phyloP scores from a whole-genome alignment of 2,888 invertebrate genomes.

The Brachyptera putata region DNA sequence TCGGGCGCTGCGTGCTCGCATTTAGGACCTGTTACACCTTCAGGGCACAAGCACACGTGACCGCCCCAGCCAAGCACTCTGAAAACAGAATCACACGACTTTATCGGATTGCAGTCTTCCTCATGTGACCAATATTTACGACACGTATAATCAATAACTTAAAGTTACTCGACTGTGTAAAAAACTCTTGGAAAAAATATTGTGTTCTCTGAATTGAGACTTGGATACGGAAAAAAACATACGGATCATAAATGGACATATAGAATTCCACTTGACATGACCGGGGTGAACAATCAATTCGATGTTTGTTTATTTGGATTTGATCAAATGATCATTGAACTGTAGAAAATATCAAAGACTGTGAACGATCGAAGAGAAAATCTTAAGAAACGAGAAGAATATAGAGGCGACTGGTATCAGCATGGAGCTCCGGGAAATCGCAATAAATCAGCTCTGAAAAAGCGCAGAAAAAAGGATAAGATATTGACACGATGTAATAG shows the following conservation, averaged over 20 bases:
- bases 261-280: constrained; percentile 10
- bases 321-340: constrained; percentile 14
- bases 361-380: neutral
- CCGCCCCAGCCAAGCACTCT: constrained; percentile 73
- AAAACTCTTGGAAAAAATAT: neutral
- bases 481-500: constrained; percentile 19
- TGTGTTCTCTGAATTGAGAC: neutral
- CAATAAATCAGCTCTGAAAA: constrained; percentile 10
- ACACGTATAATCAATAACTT: neutral
- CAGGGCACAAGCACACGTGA: constrained; percentile 65
- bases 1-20: constrained; percentile 60
- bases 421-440: neutral
- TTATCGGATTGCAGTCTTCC: too few species aligned
- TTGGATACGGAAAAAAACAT: too few species aligned
- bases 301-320: constrained; percentile 20
- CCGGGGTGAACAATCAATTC: neutral
- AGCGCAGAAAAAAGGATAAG: constrained; percentile 10
- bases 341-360: constrained; percentile 7
- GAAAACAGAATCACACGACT: too few species aligned
- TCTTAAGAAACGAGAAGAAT: neutral
- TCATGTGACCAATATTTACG: neutral
- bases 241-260: constrained; percentile 8
- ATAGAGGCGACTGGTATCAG: neutral
- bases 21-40: constrained; percentile 63
- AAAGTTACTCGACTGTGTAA: neutral